Evolutionary conservation across 2,888 invertebrate genomes (phyloP), one percentile per base, ranked within the genome.

Genomic region (Tethea ocularis): DNA sequence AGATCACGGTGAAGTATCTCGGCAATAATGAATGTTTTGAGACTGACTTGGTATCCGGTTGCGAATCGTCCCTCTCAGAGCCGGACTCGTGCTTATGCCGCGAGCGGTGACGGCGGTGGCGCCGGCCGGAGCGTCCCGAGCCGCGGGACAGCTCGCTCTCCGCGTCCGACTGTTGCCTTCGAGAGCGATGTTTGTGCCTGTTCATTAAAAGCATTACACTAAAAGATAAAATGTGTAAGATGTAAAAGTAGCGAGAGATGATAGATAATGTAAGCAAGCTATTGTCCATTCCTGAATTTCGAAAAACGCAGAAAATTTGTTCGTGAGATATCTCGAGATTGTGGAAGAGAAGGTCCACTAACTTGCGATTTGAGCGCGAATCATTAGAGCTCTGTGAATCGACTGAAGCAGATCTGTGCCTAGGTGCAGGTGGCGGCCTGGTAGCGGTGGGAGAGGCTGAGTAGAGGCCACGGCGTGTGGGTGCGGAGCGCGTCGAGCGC

Each of bases 301-400:
- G n/a, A n/a, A n/a, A n/a, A n/a, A n/a, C n/a, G n/a, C n/a, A n/a
- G n/a, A n/a, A n/a, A n/a, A n/a, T n/a, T n/a, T n/a, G n/a, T n/a
- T n/a, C n/a, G n/a, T n/a, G 29, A 29, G 2, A 29, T 29, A 2
- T 8, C 29, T 36, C 15, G 36, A 15, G 36, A 36, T 46, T 2
- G n/a, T n/a, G 5, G 46, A 20, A 46, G 20, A 20, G 8, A n/a
- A n/a, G 17, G 26, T 15, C 24, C 51, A 73, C 86, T 83, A 82
- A 96, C 96, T 96, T 96, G 87, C 96, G 94, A 83, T 96, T 96
- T 15, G 96, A 95, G 67, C 96, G 94, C 8, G 96, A 97, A 83
- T 98, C 98, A 70, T 96, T 97, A 29, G 97, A 97, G 86, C 97
- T 97, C 88, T 97, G 97, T 77, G 97, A 97, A 88, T 98, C 98